Evolutionary conservation across 2,888 invertebrate genomes (phyloP).

Genomic region (Monochamus alternatus): DNA sequence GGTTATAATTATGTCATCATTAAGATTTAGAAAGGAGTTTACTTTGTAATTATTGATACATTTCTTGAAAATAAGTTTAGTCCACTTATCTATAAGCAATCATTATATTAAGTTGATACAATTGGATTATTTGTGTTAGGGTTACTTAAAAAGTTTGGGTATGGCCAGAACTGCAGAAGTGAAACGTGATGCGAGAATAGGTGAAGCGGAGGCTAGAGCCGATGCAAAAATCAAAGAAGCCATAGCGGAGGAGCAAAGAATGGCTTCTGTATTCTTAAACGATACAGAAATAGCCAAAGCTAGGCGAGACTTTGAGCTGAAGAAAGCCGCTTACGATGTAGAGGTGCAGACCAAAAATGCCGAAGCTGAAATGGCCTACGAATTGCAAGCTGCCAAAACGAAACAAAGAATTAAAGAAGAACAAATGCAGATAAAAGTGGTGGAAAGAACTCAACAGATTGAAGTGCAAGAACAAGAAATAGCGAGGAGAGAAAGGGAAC

Average conservation of each 20-base stretch:
- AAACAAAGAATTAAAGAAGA: constrained; percentile 94
- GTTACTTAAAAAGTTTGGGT: constrained; percentile 94
- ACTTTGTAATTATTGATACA: background rate
- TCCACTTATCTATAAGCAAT: constrained; percentile 7
- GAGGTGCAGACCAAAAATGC: constrained; percentile 97
- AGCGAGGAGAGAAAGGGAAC: constrained; percentile 89
- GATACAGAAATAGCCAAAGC: constrained; percentile 98
- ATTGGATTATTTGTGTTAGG: constrained; percentile 72
- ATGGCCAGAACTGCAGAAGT: constrained; percentile 97
- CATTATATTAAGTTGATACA: background rate
- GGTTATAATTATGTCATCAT: too few species aligned
- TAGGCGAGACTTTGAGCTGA: constrained; percentile 95
- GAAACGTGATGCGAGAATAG: constrained; percentile 95
- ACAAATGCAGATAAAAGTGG: constrained; percentile 92
- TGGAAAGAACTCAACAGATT: constrained; percentile 83
- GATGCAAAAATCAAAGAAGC: constrained; percentile 96
- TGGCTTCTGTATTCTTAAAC: constrained; percentile 94
- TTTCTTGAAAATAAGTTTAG: background rate
- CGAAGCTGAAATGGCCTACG: constrained; percentile 94
- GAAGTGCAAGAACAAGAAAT: constrained; percentile 98
- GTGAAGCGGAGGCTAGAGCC: constrained; percentile 95
- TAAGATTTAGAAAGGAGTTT: background rate
- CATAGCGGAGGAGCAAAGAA: constrained; percentile 95
- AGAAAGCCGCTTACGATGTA: constrained; percentile 97
- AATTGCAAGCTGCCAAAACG: constrained; percentile 95